Percentiles rank a stretch among this genome's conserved stretches.
Evolutionary conservation across 1,140 invertebrate species (phyloP).

Genomic region (Lanistes nyassanus): DNA sequence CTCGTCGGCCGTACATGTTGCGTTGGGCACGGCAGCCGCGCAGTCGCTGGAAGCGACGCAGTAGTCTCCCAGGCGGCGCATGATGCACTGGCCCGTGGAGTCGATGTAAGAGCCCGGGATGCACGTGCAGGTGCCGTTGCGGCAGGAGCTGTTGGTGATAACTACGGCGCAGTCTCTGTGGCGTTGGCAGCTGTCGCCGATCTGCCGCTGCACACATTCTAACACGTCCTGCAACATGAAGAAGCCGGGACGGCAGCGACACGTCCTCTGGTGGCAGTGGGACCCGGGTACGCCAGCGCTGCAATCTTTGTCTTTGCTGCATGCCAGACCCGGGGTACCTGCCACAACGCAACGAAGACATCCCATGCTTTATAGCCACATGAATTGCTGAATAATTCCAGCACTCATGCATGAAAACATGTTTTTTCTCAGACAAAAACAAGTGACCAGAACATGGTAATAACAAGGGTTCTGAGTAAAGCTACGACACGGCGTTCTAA

Average conservation of each 20-base stretch:
- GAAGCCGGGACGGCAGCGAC: conserved; percentile 8
- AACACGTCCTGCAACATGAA: not conserved
- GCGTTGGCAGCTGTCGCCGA: conserved; percentile 23
- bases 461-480: no score
- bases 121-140: conserved; percentile 21
- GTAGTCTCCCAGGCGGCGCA: conserved; percentile 24
- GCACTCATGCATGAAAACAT: no score
- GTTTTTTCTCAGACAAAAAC: no score
- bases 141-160: conserved; percentile 28
- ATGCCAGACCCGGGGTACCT: conserved; percentile 10
- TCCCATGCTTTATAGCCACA: no score
- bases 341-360: not conserved
- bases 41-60: conserved; percentile 31
- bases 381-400: no score
- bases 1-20: conserved; percentile 20
- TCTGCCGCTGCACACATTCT: not conserved
- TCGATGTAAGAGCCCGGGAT: conserved; percentile 11
- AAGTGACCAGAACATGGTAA: no score
- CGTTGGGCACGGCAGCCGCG: conserved; percentile 23
- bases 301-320: conserved; percentile 5
- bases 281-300: not conserved
- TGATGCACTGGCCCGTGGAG: not conserved
- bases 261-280: not conserved
- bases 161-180: conserved; percentile 33
- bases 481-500: no score